phyloP scores from a whole-genome alignment of 2,888 invertebrate species.

The Quadriops clusia region DNA sequence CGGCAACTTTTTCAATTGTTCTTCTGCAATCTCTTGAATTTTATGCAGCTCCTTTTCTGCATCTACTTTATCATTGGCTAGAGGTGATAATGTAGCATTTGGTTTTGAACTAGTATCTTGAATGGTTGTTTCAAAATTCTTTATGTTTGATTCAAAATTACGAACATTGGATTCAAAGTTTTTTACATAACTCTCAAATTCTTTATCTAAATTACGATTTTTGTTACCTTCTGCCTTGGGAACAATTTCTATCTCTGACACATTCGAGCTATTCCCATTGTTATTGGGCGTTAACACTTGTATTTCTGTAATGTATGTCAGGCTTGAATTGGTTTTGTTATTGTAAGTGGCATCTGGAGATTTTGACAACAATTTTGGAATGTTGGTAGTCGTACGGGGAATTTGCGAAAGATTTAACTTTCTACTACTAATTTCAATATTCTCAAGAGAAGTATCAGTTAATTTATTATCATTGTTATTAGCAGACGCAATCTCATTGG shows the following conservation, averaged over 20 bases:
- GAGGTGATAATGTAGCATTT: too few species aligned
- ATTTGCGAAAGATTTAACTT: conserved; percentile 3
- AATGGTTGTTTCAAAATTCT: conserved; percentile 24
- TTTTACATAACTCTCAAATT: conserved; percentile 32
- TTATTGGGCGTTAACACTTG: conserved; percentile 49
- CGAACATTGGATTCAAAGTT: conserved; percentile 29
- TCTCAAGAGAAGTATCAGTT: too few species aligned
- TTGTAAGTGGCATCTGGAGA: too few species aligned
- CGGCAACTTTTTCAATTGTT: conserved; percentile 35
- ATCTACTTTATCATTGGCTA: conserved; percentile 23
- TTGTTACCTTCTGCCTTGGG: conserved; percentile 30
- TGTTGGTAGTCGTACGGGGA: not conserved
- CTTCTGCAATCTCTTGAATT: conserved; percentile 34
- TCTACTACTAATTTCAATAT: conserved; percentile 4
- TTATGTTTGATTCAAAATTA: too few species aligned
- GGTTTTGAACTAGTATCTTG: too few species aligned
- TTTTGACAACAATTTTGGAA: too few species aligned
- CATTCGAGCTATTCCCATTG: conserved; percentile 16
- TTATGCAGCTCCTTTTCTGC: conserved; percentile 30
- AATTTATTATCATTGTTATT: too few species aligned
- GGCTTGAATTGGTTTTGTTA: conserved; percentile 28
- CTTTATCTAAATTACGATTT: conserved; percentile 35
- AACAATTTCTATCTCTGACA: conserved; percentile 30
- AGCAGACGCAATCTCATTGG: too few species aligned
- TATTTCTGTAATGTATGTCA: conserved; percentile 62